These are phyloP conservation scores for Cygnus olor DNA, from an alignment of 2,797 vertebrate species.

Conservation along the genomic window DNA sequence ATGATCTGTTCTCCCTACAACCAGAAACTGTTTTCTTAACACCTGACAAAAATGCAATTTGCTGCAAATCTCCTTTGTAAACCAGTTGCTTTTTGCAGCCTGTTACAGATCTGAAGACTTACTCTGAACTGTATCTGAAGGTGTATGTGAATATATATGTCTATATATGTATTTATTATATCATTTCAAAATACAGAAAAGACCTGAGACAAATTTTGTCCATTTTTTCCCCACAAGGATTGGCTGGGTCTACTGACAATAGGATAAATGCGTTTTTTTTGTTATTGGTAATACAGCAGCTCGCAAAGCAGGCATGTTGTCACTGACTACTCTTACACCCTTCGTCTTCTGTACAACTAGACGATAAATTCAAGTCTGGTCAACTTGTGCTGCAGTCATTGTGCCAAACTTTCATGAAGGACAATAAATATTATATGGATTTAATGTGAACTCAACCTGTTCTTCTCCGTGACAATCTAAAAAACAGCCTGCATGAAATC, in stretches of 20 bases:
- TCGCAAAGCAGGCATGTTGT: background rate
- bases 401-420: background rate
- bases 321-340: background rate
- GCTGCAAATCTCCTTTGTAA: background rate
- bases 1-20: background rate
- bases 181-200: background rate
- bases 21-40: background rate
- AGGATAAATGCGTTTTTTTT: background rate
- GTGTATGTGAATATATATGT: rapidly evolving
- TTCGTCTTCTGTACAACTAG: background rate
- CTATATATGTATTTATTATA: background rate
- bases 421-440: background rate
- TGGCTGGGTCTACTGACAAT: background rate
- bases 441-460: background rate
- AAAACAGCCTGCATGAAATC: background rate
- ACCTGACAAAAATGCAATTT: background rate
- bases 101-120: background rate
- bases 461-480: background rate
- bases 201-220: background rate
- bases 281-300: background rate
- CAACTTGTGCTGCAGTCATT: background rate
- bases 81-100: background rate
- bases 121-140: background rate
- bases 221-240: background rate
- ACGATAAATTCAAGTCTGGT: background rate